Base-by-base conservation (phyloP, 2,797 vertebrate species). In the Gymnoscopelus braueri region DNA sequence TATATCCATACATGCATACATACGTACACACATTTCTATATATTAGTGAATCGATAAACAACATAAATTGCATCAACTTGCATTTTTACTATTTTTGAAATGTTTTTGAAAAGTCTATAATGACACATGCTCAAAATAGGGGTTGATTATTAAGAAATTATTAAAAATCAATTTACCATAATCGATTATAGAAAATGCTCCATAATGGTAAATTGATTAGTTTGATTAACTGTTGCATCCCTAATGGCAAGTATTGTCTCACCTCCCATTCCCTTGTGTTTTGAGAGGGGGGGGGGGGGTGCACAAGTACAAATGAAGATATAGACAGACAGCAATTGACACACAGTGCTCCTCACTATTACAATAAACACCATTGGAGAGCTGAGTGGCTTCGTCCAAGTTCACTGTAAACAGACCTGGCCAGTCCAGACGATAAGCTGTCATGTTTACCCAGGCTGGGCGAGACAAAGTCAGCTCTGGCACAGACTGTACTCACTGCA, bases 391-490 rank as follows among this genome's bases (percentile, higher is more conserved):
- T 44, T 44, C 39, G 39, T 44, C 39, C 39, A 44, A 2, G 39
- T 44, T 44, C 9, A 44, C 39, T 44, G 63, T n/a, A n/a, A 73
- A 51, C 63, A 79, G 74, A 50, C 66, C 2, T 9, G 47, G 53
- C 52, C 13, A 50, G 69, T 65, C 67, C 48, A 14, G 32, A 68
- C 13, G 47, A 64, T 74, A 57, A 39, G 75, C 70, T 61, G 74
- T 69, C 67, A 65, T 71, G 85, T 84, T 78, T 77, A 66, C 75
- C 60, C 84, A 73, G 67, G 63, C 53, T 60, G 69, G 69, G 65
- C 75, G 32, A 53, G 65, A 74, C 72, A 72, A 79, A 70, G 71
- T 77, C 74, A 71, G 60, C 72, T 78, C 76, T 83, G 76, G 79
- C 72, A 73, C 59, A 63, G 56, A 63, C 35, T 35, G 49, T 13